Evolutionary conservation across 2,797 vertebrate genomes (phyloP), one percentile per base, ranked within the genome.

Genomic region (Lagocephalus sceleratus): DNA sequence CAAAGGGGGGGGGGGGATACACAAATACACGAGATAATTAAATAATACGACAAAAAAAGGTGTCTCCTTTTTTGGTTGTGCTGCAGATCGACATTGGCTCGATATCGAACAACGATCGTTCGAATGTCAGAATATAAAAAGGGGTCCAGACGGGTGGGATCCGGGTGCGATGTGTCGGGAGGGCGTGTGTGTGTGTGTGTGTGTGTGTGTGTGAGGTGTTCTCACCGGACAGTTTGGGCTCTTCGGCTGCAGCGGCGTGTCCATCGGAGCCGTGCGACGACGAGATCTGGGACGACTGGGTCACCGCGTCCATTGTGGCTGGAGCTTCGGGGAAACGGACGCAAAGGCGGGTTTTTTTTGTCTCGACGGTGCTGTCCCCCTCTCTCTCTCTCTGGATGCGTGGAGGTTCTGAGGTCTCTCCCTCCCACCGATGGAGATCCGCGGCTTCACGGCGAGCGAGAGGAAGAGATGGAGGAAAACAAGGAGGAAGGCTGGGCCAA

Each of bases 181-280:
- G n/a, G n/a, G n/a, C n/a, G n/a, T n/a, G n/a, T n/a, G n/a, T n/a
- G n/a, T n/a, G n/a, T n/a, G n/a, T n/a, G n/a, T n/a, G n/a, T n/a
- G n/a, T n/a, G n/a, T n/a, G n/a, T n/a, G n/a, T n/a, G n/a, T n/a
- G n/a, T n/a, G n/a, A n/a, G n/a, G n/a, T 44, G 14, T 49, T 78
- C 91, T 91, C 91, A 92, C 91, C 90, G 23, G 89, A 86, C n/a
- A 85, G 72, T 80, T 89, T 91, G 16, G 88, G 85, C 51, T 92
- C 91, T 89, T 90, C 90, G 72, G 79, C 62, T 72, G 86, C 72
- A 51, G 88, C 78, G 73, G 84, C 88, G 3, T 89, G 89, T 76
- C 87, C 90, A 75, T 92, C 91, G 52, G 78, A 57, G 38, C 90
- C 90, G 54, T 91, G 87, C 64, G 91, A 92, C 84, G 91, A 92